phyloP scores from a whole-genome alignment of 2,113 vertebrate species.

The Edolisoma coerulescens region DNA sequence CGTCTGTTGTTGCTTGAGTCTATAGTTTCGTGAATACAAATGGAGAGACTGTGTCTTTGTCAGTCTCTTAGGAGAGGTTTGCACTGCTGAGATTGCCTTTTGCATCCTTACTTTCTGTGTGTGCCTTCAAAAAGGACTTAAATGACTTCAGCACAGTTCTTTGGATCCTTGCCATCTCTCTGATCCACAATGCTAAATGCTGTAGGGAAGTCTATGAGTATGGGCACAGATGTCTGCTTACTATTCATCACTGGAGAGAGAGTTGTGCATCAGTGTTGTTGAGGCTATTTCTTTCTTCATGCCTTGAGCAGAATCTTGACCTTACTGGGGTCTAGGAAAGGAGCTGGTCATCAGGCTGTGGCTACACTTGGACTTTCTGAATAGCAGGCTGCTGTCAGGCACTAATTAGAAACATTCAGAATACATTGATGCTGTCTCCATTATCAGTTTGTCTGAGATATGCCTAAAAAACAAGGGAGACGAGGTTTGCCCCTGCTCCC shows the following conservation, averaged over 20 bases:
- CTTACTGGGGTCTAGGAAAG: neutral
- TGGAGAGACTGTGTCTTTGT: neutral
- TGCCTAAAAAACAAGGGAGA: neutral
- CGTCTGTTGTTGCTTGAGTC: neutral
- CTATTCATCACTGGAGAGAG: neutral
- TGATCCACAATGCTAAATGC: neutral
- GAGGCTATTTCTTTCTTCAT: neutral
- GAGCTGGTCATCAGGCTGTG: neutral
- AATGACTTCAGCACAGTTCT: neutral
- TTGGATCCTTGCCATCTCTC: conserved; percentile 3
- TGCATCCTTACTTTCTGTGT: neutral
- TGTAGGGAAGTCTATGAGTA: neutral
- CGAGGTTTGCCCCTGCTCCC: neutral
- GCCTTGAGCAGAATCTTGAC: neutral
- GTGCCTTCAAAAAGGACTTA: neutral
- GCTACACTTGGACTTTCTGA: neutral
- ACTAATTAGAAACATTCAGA: neutral
- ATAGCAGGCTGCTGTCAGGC: neutral
- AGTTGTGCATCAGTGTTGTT: neutral
- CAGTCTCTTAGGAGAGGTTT: neutral
- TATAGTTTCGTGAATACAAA: neutral
- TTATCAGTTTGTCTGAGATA: neutral
- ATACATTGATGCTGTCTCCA: neutral
- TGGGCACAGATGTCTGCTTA: conserved; percentile 1
- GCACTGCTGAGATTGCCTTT: conserved; percentile 1